A percentile compares a stretch with the other conserved stretches of the same genome.
These are phyloP conservation scores for Protomyctophum bolini DNA, from an alignment of 2,113 vertebrate genomes.

Conservation along the genomic window DNA sequence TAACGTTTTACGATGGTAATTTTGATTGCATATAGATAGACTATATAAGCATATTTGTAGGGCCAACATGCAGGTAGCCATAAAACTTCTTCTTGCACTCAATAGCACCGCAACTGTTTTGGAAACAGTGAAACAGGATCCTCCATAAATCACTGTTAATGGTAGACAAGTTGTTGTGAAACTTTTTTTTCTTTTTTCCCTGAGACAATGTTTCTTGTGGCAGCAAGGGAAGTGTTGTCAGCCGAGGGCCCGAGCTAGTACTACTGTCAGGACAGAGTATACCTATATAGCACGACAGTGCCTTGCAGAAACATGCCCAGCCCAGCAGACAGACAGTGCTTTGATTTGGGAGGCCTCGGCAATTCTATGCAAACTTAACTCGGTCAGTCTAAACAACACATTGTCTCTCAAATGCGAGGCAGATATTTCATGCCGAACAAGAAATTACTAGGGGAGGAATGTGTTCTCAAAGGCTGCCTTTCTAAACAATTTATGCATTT, in stretches of 20 bases:
- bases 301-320: conserved; percentile 37
- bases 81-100: conserved; percentile 15
- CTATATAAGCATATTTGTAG: conserved; percentile 17
- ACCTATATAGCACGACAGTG: background rate
- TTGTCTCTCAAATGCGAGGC: conserved; percentile 39
- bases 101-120: conserved; percentile 55
- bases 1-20: background rate
- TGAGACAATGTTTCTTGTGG: conserved; percentile 48
- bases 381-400: conserved; percentile 43
- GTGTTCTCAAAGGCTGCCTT: conserved; percentile 57
- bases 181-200: conserved; percentile 24
- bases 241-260: background rate
- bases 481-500: conserved; percentile 73
- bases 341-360: conserved; percentile 32
- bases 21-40: conserved; percentile 10
- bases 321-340: background rate
- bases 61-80: conserved; percentile 44
- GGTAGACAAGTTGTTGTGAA: conserved; percentile 55
- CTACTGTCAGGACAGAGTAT: conserved; percentile 41
- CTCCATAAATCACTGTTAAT: conserved; percentile 68
- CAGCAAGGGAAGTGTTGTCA: conserved; percentile 37
- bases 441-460: conserved; percentile 43
- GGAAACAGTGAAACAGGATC: conserved; percentile 68
- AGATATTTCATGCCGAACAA: conserved; percentile 49
- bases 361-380: conserved; percentile 21